Conservation (phyloP, 2,888 invertebrate genomes). For the Marronus borbonicus region DNA sequence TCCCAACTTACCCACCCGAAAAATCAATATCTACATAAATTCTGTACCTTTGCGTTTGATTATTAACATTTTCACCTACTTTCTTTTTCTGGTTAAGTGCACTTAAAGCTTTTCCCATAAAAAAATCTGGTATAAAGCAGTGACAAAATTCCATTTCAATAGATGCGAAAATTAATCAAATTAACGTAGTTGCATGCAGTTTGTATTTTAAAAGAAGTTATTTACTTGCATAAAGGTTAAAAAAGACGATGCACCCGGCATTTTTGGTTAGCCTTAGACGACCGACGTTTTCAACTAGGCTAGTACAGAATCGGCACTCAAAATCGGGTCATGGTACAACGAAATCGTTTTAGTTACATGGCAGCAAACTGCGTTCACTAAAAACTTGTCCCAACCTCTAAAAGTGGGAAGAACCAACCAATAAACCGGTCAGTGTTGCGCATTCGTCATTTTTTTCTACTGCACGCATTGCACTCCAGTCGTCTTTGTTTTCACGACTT, state of each 20-base stretch:
- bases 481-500: slow-evolving; percentile 62
- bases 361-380: slow-evolving; percentile 68
- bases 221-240: neutral
- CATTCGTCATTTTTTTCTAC: slow-evolving; percentile 67
- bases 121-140: neutral
- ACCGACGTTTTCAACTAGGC: slow-evolving; percentile 65
- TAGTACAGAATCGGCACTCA: slow-evolving; percentile 66
- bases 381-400: slow-evolving; percentile 69
- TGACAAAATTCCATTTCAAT: neutral
- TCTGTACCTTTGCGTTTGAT: slow-evolving; percentile 54
- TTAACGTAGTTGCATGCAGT: too few species aligned
- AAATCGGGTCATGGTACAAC: slow-evolving; percentile 70
- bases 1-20: slow-evolving; percentile 66
- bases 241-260: slow-evolving; percentile 21
- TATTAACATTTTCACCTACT: slow-evolving; percentile 43
- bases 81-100: neutral
- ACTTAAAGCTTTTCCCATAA: neutral
- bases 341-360: slow-evolving; percentile 69
- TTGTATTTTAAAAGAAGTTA: neutral
- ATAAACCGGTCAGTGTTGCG: slow-evolving; percentile 67
- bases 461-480: slow-evolving; percentile 59
- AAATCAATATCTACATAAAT: slow-evolving; percentile 68
- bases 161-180: too few species aligned
- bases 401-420: slow-evolving; percentile 67
- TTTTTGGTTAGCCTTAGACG: slow-evolving; percentile 51